Conservation (phyloP, 1,140 invertebrate genomes). For the Nymphalis io region DNA sequence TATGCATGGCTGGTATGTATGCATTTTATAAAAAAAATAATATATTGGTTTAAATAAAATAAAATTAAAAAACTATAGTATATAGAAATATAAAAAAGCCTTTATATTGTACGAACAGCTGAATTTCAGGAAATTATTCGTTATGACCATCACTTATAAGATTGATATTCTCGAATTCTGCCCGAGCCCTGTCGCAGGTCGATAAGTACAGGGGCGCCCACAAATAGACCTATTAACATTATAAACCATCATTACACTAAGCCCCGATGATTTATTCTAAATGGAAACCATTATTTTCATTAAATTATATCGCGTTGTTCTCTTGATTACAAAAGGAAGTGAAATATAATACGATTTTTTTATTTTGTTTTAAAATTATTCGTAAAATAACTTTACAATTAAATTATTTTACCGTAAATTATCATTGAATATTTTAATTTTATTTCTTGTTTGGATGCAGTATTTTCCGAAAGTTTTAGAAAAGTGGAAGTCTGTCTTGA, state of each 20-base stretch:
- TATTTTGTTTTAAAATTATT: too few species aligned
- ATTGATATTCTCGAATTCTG: background rate
- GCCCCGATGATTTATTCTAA: slow-evolving; percentile 44
- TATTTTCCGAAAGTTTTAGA: too few species aligned
- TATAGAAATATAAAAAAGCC: too few species aligned
- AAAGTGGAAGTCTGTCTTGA: too few species aligned
- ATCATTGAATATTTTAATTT: too few species aligned
- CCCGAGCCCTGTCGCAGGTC: slow-evolving; percentile 25
- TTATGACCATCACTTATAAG: background rate
- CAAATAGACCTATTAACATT: slow-evolving; percentile 38
- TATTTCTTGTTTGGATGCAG: too few species aligned
- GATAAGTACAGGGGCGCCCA: slow-evolving; percentile 41
- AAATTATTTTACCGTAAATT: too few species aligned
- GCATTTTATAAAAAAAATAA: too few species aligned
- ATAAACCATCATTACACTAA: slow-evolving; percentile 48
- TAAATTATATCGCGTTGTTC: slow-evolving; percentile 18
- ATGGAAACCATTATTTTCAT: slow-evolving; percentile 42
- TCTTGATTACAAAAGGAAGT: slow-evolving; percentile 7
- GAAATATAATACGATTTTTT: background rate
- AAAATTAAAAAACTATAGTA: too few species aligned
- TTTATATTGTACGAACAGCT: background rate
- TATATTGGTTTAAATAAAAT: too few species aligned
- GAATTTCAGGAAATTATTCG: background rate
- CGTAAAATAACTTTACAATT: too few species aligned
- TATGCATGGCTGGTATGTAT: too few species aligned